Percentiles rank a stretch among this genome's conserved stretches.
Conservation (phyloP, 2,888 invertebrate species). For the Cepaea hortensis region DNA sequence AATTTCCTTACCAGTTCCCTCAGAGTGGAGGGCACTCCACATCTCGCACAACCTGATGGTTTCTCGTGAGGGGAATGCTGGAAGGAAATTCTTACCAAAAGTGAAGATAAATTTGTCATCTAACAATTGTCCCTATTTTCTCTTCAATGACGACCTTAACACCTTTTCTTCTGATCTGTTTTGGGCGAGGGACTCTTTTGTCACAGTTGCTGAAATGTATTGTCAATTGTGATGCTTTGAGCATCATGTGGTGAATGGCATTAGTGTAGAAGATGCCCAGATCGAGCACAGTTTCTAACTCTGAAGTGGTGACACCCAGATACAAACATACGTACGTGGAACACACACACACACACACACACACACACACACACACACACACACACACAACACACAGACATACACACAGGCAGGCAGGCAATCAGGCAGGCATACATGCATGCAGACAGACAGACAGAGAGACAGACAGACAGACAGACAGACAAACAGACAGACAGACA, state of each 20-base stretch:
- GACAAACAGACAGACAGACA: no score
- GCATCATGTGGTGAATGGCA: no score
- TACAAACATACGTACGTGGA: neutral
- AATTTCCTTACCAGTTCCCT: conserved; percentile 37
- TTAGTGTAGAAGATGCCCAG: no score
- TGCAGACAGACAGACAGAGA: no score
- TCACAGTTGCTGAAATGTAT: neutral
- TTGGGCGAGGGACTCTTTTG: neutral
- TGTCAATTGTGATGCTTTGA: no score
- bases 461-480: no score
- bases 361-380: neutral
- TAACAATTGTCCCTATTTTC: conserved; percentile 29
- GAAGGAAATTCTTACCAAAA: conserved; percentile 37
- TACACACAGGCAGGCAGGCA: no score
- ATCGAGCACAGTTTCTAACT: no score
- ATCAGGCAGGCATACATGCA: no score
- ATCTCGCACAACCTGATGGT: conserved; percentile 12
- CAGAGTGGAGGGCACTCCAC: conserved; percentile 35
- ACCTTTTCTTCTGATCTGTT: neutral
- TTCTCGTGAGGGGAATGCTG: conserved; percentile 37
- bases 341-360: conserved; percentile 3
- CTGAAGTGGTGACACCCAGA: neutral
- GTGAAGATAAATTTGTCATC: conserved; percentile 33
- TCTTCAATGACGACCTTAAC: neutral
- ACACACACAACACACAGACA: neutral